A percentile compares a stretch with the other conserved stretches of the same genome.
Conservation (phyloP, 1,140 invertebrate genomes). For the Drosophila bocki region DNA sequence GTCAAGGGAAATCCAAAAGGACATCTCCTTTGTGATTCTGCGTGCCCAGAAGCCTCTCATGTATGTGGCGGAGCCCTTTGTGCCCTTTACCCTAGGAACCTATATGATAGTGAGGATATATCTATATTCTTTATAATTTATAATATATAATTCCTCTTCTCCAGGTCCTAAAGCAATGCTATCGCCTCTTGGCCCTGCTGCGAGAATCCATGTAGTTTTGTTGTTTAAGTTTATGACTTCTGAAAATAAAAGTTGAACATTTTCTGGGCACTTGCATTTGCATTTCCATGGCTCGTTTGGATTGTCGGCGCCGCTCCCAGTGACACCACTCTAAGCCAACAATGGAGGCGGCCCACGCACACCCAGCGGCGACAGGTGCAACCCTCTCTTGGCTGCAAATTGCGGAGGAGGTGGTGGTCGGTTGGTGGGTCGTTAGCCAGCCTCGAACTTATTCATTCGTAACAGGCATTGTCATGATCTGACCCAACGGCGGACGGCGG, state of each 20-base stretch:
- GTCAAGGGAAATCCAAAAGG: constrained; percentile 48
- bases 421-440: constrained; percentile 51
- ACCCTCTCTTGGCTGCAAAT: constrained; percentile 44
- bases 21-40: constrained; percentile 64
- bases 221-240: constrained; percentile 4
- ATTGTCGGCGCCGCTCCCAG: constrained; percentile 62
- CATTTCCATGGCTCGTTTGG: constrained; percentile 61
- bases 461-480: constrained; percentile 72
- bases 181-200: constrained; percentile 56
- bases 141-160: neutral
- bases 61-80: constrained; percentile 59
- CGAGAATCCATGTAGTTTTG: constrained; percentile 49
- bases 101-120: constrained; percentile 62
- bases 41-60: constrained; percentile 63
- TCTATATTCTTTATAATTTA: too few relatives aligned
- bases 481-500: constrained; percentile 51
- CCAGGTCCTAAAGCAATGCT: constrained; percentile 65
- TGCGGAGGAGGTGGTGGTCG: constrained; percentile 40
- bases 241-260: constrained; percentile 50
- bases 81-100: constrained; percentile 61
- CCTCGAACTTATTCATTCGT: constrained; percentile 81
- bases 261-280: constrained; percentile 43
- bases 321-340: constrained; percentile 45
- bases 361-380: constrained; percentile 72
- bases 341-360: constrained; percentile 58